phyloP scores from a whole-genome alignment of 2,888 invertebrate species.

The Hetaerina titia region DNA sequence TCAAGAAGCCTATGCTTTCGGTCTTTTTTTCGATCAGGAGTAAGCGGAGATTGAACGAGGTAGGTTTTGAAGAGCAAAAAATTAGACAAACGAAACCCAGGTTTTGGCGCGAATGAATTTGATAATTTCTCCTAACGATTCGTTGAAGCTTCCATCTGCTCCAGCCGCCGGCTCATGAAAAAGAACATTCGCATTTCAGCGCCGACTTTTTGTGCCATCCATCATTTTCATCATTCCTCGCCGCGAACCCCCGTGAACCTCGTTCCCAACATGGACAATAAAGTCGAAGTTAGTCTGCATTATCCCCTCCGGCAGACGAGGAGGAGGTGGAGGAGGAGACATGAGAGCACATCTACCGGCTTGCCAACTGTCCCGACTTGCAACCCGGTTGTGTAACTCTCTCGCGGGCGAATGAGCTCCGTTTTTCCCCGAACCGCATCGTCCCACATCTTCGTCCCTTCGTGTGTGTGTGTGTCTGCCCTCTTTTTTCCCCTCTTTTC shows the following conservation, averaged over 20 bases:
- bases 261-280: background rate
- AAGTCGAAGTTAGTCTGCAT: background rate
- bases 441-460: background rate
- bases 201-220: background rate
- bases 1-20: background rate
- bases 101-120: background rate
- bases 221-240: background rate
- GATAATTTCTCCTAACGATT: background rate
- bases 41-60: background rate
- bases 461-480: background rate
- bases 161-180: too few relatives aligned
- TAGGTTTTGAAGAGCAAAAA: background rate
- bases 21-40: background rate
- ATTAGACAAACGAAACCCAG: background rate
- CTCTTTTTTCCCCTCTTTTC: background rate
- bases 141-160: background rate
- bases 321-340: background rate
- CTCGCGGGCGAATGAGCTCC: background rate
- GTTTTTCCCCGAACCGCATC: background rate
- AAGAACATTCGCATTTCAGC: background rate
- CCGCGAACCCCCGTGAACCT: background rate
- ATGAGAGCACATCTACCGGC: background rate
- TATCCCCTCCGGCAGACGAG: background rate
- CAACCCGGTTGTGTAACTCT: background rate
- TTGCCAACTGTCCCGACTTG: background rate